Percentiles rank a stretch among this genome's conserved stretches.
Evolutionary conservation across 1,140 invertebrate species (phyloP).

Genomic region (Scaptomyza pallida): DNA sequence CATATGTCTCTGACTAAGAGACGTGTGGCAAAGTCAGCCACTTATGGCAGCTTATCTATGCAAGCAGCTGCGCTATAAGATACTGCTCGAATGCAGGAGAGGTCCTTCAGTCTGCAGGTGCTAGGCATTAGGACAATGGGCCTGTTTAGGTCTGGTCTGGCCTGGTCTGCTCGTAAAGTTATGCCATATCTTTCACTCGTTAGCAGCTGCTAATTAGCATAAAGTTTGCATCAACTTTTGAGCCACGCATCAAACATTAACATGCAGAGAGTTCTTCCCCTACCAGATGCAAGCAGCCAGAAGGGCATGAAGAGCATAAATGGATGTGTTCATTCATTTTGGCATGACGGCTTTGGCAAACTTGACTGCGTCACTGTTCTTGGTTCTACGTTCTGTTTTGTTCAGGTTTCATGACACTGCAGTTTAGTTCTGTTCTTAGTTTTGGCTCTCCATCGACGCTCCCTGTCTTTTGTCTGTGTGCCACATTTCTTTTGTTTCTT

Average conservation of each 20-base stretch:
- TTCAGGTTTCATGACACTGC: slow-evolving; percentile 53
- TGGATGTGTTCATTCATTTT: slow-evolving; percentile 51
- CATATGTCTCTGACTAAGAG: not conserved
- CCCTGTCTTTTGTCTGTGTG: not conserved
- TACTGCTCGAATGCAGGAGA: not conserved
- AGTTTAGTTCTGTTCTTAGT: slow-evolving; percentile 30
- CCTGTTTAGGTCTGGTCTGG: not conserved
- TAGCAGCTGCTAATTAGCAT: slow-evolving; percentile 77
- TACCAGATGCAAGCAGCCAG: not conserved
- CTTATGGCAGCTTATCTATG: not conserved
- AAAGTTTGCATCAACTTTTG: slow-evolving; percentile 60
- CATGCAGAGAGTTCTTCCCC: not conserved
- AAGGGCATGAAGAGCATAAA: slow-evolving; percentile 7
- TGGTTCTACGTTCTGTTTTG: slow-evolving; percentile 2
- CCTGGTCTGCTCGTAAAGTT: slow-evolving; percentile 40
- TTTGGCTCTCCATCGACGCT: slow-evolving; percentile 8
- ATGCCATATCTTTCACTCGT: slow-evolving; percentile 41
- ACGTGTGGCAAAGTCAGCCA: slow-evolving; percentile 1
- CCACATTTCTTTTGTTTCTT: slow-evolving; percentile 1
- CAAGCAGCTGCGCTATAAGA: not conserved
- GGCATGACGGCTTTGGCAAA: slow-evolving; percentile 35
- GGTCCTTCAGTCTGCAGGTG: slow-evolving; percentile 14
- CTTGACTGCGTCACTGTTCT: slow-evolving; percentile 66
- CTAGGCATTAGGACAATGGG: slow-evolving; percentile 20
- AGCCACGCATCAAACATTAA: slow-evolving; percentile 23